Conservation (phyloP, 2,113 vertebrate genomes). For the Chitala chitala region DNA sequence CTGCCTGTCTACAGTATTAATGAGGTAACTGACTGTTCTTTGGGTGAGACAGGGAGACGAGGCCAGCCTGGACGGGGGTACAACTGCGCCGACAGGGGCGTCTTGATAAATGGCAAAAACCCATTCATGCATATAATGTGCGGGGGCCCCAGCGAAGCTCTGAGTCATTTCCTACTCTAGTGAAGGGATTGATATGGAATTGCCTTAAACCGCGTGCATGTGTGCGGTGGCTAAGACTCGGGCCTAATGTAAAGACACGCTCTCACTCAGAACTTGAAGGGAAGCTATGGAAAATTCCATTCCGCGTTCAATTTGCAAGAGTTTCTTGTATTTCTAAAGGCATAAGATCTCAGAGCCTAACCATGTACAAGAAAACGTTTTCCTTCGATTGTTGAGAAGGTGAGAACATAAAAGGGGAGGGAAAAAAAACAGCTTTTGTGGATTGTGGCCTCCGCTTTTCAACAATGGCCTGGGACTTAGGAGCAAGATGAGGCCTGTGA, state of each 20-base stretch:
- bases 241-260: not conserved
- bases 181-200: constrained; percentile 2
- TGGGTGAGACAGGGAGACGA: no score
- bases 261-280: not conserved
- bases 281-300: not conserved
- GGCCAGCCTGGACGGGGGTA: no score
- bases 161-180: not conserved
- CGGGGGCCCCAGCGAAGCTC: not conserved
- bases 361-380: not conserved
- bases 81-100: no score
- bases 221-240: not conserved
- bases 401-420: not conserved
- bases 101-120: no score
- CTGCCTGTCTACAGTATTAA: no score
- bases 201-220: not conserved
- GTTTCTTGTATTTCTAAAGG: not conserved
- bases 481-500: not conserved
- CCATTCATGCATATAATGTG: no score
- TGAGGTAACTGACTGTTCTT: no score
- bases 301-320: not conserved
- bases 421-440: constrained; percentile 1
- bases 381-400: not conserved
- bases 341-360: not conserved
- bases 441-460: not conserved
- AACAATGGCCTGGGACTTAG: not conserved